Conservation (phyloP, 2,797 vertebrate genomes). For the Pseudochirops corinnae region DNA sequence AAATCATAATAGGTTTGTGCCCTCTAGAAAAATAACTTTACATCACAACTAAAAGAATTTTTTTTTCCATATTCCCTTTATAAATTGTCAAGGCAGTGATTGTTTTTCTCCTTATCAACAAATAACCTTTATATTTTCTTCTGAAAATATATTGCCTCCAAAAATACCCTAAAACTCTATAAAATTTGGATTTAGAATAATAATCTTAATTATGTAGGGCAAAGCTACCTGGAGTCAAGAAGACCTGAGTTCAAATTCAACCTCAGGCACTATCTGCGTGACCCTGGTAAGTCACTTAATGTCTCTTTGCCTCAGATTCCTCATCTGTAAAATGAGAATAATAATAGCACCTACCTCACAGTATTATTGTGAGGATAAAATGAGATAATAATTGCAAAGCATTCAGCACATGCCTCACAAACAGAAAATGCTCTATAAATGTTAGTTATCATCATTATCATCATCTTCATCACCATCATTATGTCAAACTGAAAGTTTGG, state of each 20-base stretch:
- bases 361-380: neutral
- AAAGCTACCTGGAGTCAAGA: slow-evolving; percentile 17
- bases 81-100: fast-evolving
- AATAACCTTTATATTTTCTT: neutral
- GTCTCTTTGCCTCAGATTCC: neutral
- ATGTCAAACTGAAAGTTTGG: too few relatives aligned
- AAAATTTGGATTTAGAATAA: neutral
- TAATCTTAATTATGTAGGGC: neutral
- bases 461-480: too few relatives aligned
- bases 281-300: neutral
- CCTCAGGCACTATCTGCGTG: neutral
- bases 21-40: neutral
- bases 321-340: neutral
- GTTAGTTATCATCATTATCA: neutral
- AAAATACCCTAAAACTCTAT: neutral
- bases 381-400: neutral
- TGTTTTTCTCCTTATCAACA: neutral
- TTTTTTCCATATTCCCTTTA: slow-evolving; percentile 1
- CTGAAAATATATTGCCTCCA: neutral
- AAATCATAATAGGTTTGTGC: neutral
- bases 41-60: neutral
- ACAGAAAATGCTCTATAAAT: neutral
- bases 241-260: too few relatives aligned
- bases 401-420: neutral
- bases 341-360: neutral